Evolutionary conservation across 2,797 vertebrate species (phyloP).

Genomic region (Leptatherina wallacei): DNA sequence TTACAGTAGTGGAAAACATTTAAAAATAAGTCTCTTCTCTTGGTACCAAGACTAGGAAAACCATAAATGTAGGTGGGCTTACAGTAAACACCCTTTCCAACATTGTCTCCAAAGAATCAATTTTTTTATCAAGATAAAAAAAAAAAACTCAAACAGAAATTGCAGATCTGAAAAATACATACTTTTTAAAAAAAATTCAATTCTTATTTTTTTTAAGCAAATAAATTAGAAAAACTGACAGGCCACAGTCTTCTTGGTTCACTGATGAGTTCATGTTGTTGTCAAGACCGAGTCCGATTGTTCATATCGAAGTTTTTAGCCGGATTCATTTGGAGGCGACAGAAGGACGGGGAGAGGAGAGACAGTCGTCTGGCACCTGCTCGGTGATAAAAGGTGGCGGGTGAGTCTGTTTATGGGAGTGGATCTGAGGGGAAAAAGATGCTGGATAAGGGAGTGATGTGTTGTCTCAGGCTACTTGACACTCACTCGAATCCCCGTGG

Average conservation of each 20-base stretch:
- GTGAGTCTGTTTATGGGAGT: constrained; percentile 2
- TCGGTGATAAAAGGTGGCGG: constrained; percentile 14
- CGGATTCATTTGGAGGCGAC: constrained; percentile 46
- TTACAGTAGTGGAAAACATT: constrained; percentile 32
- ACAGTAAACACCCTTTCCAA: constrained; percentile 40
- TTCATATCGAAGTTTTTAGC: constrained; percentile 37
- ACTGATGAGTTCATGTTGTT: constrained; percentile 52
- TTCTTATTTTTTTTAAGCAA: constrained; percentile 68
- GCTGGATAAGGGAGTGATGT: constrained; percentile 17
- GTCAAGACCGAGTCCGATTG: constrained; percentile 64
- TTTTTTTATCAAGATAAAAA: constrained; percentile 15
- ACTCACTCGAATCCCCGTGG: constrained; percentile 88
- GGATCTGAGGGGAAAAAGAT: not conserved
- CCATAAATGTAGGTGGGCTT: constrained; percentile 30
- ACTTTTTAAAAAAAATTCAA: constrained; percentile 53
- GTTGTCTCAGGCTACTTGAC: constrained; percentile 82
- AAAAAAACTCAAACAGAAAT: constrained; percentile 47
- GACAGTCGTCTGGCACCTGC: constrained; percentile 53
- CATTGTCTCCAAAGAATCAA: constrained; percentile 34
- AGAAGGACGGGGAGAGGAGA: constrained; percentile 44
- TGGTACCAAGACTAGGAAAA: constrained; percentile 27
- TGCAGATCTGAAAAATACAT: constrained; percentile 52
- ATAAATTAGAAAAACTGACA: constrained; percentile 79
- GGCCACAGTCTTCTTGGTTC: constrained; percentile 67
- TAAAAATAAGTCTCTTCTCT: constrained; percentile 19